These are phyloP conservation scores for Drosophila bocqueti DNA, from an alignment of 1,140 invertebrate genomes.

Conservation along the genomic window DNA sequence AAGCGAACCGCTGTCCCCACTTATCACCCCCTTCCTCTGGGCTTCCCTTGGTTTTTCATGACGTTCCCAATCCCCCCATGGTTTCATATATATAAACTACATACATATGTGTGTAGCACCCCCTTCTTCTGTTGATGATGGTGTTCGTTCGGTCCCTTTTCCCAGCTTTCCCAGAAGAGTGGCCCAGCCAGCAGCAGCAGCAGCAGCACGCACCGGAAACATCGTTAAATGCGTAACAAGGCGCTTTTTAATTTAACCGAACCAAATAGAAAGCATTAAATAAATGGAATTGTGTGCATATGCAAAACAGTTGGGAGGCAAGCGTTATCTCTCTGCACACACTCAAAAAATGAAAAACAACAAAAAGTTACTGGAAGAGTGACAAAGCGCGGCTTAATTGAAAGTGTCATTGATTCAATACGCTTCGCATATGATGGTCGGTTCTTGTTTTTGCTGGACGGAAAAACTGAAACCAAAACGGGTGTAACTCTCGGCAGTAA, in stretches of 20 bases:
- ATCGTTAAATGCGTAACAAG: slow-evolving; percentile 78
- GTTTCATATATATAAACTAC: neutral
- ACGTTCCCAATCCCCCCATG: neutral
- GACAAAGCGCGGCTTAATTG: slow-evolving; percentile 34
- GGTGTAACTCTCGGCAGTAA: slow-evolving; percentile 3
- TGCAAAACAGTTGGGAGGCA: slow-evolving; percentile 65
- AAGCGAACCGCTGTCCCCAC: slow-evolving; percentile 41
- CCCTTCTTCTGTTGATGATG: slow-evolving; percentile 9
- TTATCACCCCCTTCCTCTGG: slow-evolving; percentile 19
- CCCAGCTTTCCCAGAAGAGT: slow-evolving; percentile 28
- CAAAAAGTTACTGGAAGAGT: neutral
- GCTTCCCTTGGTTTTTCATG: slow-evolving; percentile 5
- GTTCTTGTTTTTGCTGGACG: slow-evolving; percentile 14
- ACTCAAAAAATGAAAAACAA: slow-evolving; percentile 1
- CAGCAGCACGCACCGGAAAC: slow-evolving; percentile 65
- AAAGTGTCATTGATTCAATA: slow-evolving; percentile 48
- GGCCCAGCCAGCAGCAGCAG: neutral
- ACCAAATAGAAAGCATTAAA: slow-evolving; percentile 63
- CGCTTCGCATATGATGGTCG: slow-evolving; percentile 16
- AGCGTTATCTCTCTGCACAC: slow-evolving; percentile 53
- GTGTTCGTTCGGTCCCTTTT: slow-evolving; percentile 12
- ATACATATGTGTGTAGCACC: neutral
- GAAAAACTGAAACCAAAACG: slow-evolving; percentile 13
- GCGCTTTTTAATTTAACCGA: slow-evolving; percentile 79
- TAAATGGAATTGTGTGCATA: slow-evolving; percentile 76